Evolutionary conservation across 2,797 vertebrate species (phyloP).

Genomic region (Melopsittacus undulatus): DNA sequence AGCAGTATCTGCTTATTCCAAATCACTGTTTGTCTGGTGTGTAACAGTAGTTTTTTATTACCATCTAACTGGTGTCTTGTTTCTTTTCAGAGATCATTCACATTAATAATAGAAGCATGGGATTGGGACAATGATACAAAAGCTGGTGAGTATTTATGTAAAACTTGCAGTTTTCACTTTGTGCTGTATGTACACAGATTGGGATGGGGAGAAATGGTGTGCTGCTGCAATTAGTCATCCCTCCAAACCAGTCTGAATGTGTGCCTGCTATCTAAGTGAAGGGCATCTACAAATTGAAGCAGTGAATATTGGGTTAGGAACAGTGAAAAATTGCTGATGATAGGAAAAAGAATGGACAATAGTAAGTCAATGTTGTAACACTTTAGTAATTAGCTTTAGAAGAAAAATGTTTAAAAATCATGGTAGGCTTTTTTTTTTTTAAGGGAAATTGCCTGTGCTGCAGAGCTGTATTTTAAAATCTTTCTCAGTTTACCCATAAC

Average conservation of each 20-base stretch:
- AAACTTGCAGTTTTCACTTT: neutral
- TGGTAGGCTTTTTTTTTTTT: no score
- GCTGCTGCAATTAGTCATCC: neutral
- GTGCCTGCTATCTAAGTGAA: neutral
- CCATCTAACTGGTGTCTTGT: constrained; percentile 21
- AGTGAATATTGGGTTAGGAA: neutral
- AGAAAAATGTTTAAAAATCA: neutral
- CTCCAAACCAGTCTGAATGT: neutral
- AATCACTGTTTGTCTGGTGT: neutral
- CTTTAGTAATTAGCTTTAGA: neutral
- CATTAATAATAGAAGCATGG: constrained; percentile 92
- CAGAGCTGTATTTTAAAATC: neutral
- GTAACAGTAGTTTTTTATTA: neutral
- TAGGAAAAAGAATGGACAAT: neutral
- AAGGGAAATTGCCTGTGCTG: neutral
- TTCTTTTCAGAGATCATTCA: constrained; percentile 86
- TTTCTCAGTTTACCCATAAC: neutral
- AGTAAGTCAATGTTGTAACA: neutral
- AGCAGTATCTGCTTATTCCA: neutral
- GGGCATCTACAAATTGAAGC: neutral
- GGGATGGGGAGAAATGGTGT: neutral
- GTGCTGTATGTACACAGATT: accelerated
- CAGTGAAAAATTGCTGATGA: neutral
- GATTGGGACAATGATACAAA: constrained; percentile 91
- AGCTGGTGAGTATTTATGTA: constrained; percentile 82